Evolutionary conservation across 2,888 invertebrate species (phyloP), one percentile per base, ranked within the genome.

Genomic region (Drosophila lutescens): DNA sequence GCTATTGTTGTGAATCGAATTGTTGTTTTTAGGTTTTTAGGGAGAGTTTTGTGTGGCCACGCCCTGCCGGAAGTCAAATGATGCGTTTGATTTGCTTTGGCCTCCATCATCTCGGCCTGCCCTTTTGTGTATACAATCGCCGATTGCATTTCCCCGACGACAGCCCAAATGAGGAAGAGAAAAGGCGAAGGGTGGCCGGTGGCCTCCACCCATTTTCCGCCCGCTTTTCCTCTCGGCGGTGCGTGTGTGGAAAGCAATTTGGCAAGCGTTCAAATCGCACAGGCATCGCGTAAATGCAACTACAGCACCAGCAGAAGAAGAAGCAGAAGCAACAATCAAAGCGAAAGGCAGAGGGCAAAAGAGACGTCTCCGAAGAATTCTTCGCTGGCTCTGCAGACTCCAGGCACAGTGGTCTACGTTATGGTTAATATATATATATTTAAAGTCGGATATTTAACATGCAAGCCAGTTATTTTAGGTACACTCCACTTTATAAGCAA

Each of bases 11-110:
- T 20, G 32, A 17, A 13, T n/a, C 2, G n/a, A 15, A 1, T 5
- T 15, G 38, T 5, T 58, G 26, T 38, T 26, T 0, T 38, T 6
- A 36, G 20, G 47, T 20, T 26, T 0, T 38, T 6, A 36, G 20
- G 47, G 9, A n/a, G 41, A 36, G 23, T 20, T 43, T 36, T 75
- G 69, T 54, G 77, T 54, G 77, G 71, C 70, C 77, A 61, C 73
- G 87, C 67, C 75, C 58, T 85, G 82, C 87, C 82, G 85, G 87
- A 82, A 82, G 82, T 77, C 65, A 79, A 87, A 85, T 87, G 82
- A 79, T 73, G 85, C 82, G 74, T 87, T 85, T 87, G 82, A 85
- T 85, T 81, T 74, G 74, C 75, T 65, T 76, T 66, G 66, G 72
- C 78, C 75, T 60, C 77, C 50, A 54, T 57, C 65, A 62, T 38